Conservation (phyloP, 2,888 invertebrate genomes). For the Eupelmus urozonus region DNA sequence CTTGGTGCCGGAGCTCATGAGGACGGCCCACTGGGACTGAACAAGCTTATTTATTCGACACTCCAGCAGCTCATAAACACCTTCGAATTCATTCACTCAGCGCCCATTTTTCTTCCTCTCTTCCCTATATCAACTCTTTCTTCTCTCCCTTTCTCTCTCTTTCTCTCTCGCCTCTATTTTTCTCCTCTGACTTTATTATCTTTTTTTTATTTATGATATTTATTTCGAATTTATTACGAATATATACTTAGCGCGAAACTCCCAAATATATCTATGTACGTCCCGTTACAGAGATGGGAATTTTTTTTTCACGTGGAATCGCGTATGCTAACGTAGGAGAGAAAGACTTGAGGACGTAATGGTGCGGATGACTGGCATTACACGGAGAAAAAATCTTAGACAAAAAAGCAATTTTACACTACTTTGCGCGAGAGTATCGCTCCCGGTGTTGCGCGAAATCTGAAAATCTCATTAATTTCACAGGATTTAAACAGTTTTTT, state of each 20-base stretch:
- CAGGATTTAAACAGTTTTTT: neutral
- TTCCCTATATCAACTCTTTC: neutral
- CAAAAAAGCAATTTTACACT: too few species aligned
- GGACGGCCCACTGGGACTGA: conserved; percentile 84
- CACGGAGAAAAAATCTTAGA: neutral
- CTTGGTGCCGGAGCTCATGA: conserved; percentile 85
- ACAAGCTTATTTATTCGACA: conserved; percentile 29
- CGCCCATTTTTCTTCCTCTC: conserved; percentile 7
- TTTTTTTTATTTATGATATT: conserved; percentile 37
- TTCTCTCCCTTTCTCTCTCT: neutral
- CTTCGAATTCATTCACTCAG: conserved; percentile 17
- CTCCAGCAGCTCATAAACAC: conserved; percentile 7
- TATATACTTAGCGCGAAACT: conserved; percentile 33
- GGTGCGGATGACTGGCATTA: conserved; percentile 38
- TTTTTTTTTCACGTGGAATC: conserved; percentile 11
- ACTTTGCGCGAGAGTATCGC: too few species aligned
- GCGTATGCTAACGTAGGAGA: conserved; percentile 38
- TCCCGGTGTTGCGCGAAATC: too few species aligned
- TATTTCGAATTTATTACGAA: conserved; percentile 30
- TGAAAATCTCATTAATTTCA: neutral
- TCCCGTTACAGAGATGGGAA: conserved; percentile 23
- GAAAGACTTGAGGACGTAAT: conserved; percentile 43
- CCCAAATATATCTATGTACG: neutral
- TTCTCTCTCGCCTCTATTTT: neutral
- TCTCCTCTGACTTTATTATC: neutral